phyloP scores from a whole-genome alignment of 1,140 invertebrate species.

The Thaumatotibia leucotreta region DNA sequence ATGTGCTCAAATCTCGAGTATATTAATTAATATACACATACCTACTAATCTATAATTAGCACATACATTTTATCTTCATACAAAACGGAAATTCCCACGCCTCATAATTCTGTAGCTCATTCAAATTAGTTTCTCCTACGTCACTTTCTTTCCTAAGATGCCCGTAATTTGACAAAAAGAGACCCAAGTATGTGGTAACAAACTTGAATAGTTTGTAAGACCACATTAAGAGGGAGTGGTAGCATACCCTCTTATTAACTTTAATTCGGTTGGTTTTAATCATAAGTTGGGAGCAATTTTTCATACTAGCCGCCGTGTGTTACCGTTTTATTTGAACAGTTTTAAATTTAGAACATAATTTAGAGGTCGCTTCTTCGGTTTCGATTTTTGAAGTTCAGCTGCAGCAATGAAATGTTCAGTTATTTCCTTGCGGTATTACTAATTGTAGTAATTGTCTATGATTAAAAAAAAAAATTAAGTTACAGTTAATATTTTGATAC shows the following conservation, averaged over 20 bases:
- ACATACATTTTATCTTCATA: neutral
- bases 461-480: no score
- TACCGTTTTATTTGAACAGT: conserved; percentile 19
- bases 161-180: neutral
- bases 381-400: no score
- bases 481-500: no score
- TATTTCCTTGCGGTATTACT: no score
- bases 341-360: neutral
- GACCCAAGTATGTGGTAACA: conserved; percentile 16
- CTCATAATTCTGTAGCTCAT: conserved; percentile 9
- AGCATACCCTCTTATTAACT: conserved; percentile 52
- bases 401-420: no score
- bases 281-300: conserved; percentile 45
- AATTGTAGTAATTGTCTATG: no score
- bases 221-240: conserved; percentile 54
- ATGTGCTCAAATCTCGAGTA: neutral
- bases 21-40: neutral
- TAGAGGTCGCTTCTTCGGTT: neutral
- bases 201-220: conserved; percentile 40
- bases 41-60: conserved; percentile 1
- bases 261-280: conserved; percentile 47
- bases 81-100: conserved; percentile 22
- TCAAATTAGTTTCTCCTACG: neutral
- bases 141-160: conserved; percentile 23
- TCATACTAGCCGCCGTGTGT: conserved; percentile 27